phyloP scores from a whole-genome alignment of 2,113 vertebrate species.

The Capreolus pygargus region DNA sequence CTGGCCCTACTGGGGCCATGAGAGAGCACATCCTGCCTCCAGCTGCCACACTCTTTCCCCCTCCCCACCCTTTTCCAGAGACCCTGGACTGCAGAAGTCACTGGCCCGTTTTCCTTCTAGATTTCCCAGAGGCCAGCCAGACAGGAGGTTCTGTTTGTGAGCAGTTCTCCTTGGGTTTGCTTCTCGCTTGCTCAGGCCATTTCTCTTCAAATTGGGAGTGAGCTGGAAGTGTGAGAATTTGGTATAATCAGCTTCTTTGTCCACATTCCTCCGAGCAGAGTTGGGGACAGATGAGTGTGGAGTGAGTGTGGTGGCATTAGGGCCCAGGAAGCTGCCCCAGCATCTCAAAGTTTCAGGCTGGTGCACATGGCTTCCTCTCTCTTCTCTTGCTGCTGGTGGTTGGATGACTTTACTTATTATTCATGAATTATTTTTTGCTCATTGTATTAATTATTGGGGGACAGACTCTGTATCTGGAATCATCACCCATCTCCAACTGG shows the following conservation, averaged over 20 bases:
- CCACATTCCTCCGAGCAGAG: too few relatives aligned
- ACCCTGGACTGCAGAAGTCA: rapidly evolving
- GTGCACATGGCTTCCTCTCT: not conserved
- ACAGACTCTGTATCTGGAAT: not conserved
- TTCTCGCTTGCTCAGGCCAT: not conserved
- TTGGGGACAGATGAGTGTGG: not conserved
- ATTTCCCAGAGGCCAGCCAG: not conserved
- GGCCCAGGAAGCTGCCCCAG: not conserved
- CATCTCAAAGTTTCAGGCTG: not conserved
- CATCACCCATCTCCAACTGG: not conserved
- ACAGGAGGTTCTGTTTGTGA: not conserved
- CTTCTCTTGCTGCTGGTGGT: not conserved
- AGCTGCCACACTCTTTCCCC: not conserved
- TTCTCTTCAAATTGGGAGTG: not conserved
- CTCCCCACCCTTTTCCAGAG: not conserved
- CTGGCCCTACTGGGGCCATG: not conserved
- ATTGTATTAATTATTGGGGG: not conserved
- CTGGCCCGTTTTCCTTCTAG: not conserved
- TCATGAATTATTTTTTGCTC: not conserved
- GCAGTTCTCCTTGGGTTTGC: not conserved
- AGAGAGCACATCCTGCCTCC: too few relatives aligned
- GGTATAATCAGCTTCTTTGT: not conserved
- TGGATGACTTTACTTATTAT: not conserved
- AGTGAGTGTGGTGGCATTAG: not conserved
- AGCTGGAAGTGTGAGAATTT: not conserved